Conservation (phyloP, 2,113 vertebrate species). For the Tragelaphus strepsiceros region DNA sequence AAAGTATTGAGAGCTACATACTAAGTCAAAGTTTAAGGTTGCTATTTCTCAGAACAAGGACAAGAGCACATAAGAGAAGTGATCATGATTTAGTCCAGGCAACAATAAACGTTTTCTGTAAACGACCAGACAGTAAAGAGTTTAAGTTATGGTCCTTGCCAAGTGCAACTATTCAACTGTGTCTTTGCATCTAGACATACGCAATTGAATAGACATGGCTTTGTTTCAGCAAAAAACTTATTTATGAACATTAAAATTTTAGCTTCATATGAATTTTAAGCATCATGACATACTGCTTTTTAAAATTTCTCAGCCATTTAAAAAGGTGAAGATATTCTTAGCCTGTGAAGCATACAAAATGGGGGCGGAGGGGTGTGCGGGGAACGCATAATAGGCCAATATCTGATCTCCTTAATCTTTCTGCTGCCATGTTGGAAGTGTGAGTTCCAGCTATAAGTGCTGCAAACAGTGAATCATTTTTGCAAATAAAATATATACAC, state of each 20-base stretch:
- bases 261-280: not conserved
- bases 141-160: not conserved
- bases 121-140: not conserved
- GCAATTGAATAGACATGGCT: not conserved
- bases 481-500: not conserved
- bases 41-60: not conserved
- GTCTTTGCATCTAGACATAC: not conserved
- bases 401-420: not conserved
- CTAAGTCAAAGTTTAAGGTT: not conserved
- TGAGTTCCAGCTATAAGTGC: not conserved
- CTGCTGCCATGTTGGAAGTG: not conserved
- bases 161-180: not conserved
- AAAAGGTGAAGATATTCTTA: not conserved
- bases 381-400: not conserved
- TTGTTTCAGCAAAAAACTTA: not conserved
- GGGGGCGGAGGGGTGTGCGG: rapidly evolving
- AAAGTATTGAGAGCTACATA: not conserved
- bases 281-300: not conserved
- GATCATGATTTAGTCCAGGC: not conserved
- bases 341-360: not conserved
- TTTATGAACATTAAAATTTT: not conserved
- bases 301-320: not conserved
- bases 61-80: not conserved
- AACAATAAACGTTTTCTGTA: not conserved
- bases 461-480: not conserved